phyloP scores from a whole-genome alignment of 2,888 invertebrate species.

The Erebia ligea region DNA sequence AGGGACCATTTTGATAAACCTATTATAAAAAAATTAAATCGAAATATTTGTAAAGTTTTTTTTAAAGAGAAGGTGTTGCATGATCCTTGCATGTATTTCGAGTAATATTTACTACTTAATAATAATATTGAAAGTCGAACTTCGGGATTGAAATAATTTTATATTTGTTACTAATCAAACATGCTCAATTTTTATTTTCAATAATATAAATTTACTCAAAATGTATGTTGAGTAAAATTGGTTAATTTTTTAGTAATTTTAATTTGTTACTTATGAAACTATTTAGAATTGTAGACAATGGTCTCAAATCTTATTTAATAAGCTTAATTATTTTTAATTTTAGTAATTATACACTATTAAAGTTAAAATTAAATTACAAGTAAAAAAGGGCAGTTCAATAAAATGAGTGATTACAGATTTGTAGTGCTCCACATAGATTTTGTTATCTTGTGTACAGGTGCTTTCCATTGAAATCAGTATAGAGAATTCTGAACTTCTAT shows the following conservation, averaged over 20 bases:
- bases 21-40: conserved; percentile 5
- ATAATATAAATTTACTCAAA: too few species aligned
- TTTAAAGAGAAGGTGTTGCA: not conserved
- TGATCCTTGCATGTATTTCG: conserved; percentile 19
- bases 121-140: not conserved
- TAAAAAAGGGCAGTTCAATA: not conserved
- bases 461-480: not conserved
- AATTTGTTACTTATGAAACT: not conserved
- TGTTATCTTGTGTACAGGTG: not conserved
- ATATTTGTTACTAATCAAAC: not conserved
- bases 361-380: not conserved
- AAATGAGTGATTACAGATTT: not conserved
- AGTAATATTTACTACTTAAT: not conserved
- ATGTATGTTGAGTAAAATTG: not conserved
- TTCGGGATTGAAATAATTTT: not conserved
- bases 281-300: not conserved
- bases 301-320: not conserved
- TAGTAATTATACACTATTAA: not conserved
- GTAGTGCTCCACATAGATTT: not conserved
- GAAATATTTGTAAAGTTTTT: not conserved
- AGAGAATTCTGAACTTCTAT: not conserved
- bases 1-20: conserved; percentile 22
- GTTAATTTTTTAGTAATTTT: not conserved
- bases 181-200: not conserved
- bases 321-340: not conserved